A percentile compares a stretch with the other conserved stretches of the same genome.
phyloP scores from a whole-genome alignment of 1,140 invertebrate species.

The Heliothis subflexa region DNA sequence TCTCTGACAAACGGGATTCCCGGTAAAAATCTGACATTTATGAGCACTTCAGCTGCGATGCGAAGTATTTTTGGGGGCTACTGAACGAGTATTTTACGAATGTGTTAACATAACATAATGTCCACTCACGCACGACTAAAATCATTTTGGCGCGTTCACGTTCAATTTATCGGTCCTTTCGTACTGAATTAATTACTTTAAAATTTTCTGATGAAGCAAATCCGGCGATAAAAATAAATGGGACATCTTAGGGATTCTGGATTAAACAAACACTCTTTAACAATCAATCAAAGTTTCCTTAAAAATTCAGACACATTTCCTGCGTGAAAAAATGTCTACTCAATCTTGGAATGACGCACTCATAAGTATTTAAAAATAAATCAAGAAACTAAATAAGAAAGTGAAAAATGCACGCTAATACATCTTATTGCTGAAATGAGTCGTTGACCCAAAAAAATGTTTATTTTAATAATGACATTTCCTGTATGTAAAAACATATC shows the following conservation, averaged over 20 bases:
- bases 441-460: conserved; percentile 32
- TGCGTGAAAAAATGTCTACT: neutral
- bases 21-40: conserved; percentile 40
- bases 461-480: neutral
- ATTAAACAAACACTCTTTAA: neutral
- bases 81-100: conserved; percentile 38
- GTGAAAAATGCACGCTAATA: conserved; percentile 18
- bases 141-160: neutral
- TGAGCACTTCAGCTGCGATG: conserved; percentile 11
- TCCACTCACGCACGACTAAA: conserved; percentile 6
- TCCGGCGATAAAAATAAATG: neutral
- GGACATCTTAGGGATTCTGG: neutral
- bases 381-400: neutral
- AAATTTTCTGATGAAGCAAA: neutral
- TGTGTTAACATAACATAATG: conserved; percentile 41
- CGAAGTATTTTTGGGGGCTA: conserved; percentile 14
- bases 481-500: neutral
- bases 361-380: conserved; percentile 36
- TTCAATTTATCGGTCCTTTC: conserved; percentile 17
- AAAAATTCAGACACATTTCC: neutral
- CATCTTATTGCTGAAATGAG: conserved; percentile 14
- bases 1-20: conserved; percentile 18
- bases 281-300: neutral
- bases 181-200: conserved; percentile 9
- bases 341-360: conserved; percentile 17